phyloP scores from a whole-genome alignment of 2,888 invertebrate genomes.

The Plemyria rubiginata region DNA sequence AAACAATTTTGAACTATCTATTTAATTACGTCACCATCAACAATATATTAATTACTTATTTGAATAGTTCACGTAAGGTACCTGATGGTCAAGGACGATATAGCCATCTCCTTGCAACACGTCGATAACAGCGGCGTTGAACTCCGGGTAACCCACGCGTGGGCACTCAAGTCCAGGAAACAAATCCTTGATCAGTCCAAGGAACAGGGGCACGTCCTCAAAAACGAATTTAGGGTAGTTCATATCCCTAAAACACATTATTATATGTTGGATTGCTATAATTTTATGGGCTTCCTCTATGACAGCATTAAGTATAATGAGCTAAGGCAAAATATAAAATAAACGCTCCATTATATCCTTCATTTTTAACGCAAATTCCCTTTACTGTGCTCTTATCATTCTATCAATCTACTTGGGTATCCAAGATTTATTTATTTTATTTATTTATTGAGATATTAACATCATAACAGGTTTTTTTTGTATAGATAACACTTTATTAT shows the following conservation, averaged over 20 bases:
- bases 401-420: too few relatives aligned
- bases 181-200: slow-evolving; percentile 94
- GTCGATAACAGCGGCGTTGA: slow-evolving; percentile 91
- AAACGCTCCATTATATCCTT: too few relatives aligned
- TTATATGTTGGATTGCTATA: not conserved
- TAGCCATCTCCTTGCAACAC: slow-evolving; percentile 88
- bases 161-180: slow-evolving; percentile 97
- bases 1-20: not conserved
- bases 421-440: too few relatives aligned
- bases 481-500: too few relatives aligned
- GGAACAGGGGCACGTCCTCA: slow-evolving; percentile 95
- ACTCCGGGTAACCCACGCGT: slow-evolving; percentile 93
- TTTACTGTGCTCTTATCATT: too few relatives aligned
- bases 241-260: slow-evolving; percentile 88
- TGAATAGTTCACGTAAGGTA: slow-evolving; percentile 33
- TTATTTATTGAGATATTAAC: too few relatives aligned
- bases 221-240: slow-evolving; percentile 97
- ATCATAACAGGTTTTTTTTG: too few relatives aligned
- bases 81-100: slow-evolving; percentile 83
- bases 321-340: too few relatives aligned
- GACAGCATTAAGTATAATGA: too few relatives aligned
- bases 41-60: not conserved
- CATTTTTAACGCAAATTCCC: too few relatives aligned
- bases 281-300: too few relatives aligned
- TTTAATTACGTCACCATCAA: not conserved